Base-by-base conservation (phyloP, 2,113 vertebrate species). In the Sphaerodactylus townsendi region DNA sequence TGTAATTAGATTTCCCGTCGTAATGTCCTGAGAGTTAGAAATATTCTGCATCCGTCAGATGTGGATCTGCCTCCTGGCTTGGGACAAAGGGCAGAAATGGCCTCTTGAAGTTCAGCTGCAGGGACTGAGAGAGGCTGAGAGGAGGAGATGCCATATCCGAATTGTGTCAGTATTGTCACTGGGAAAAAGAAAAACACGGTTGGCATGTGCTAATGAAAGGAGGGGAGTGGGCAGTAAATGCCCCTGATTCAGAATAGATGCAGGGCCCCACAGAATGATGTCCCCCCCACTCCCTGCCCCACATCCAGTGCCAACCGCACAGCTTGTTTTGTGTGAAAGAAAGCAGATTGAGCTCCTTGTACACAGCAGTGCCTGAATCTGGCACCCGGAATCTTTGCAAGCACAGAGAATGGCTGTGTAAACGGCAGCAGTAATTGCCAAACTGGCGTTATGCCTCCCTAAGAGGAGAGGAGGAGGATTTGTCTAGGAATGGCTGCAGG, bases 1-100 rank as follows among this genome's bases (percentile, higher is more conserved):
- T 83, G 48, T 83, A 81, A 88, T 88, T 88, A 88, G 79, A 79
- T 88, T 91, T 81, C 85, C n/a, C 86, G 30, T 80, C 72, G 10
- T 69, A 59, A 35, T 30, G 33, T 83, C 82, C 88, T 13, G 33
- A 73, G 72, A 81, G 59, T 59, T 64, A 66, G 50, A 44, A 86
- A 39, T 46, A 75, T 81, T 73, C 81, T 69, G 76, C 28, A 23
- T 64, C 41, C 73, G 71, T 79, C 33, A 37, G 70, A 25, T 15
- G 44, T 79, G 79, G 56, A 79, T 77, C 37, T 79, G 70, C 79
- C 44, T 65, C 74, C 39, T 44, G 75, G 62, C 75, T 71, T 72
- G 48, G 46, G 56, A 68, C n/a, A 41, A 68, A 19, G n/a, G 85
- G 71, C 33, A 70, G 28, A 84, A 73, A 39, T 19, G 4, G n/a